A percentile compares a stretch with the other conserved stretches of the same genome.
phyloP scores from a whole-genome alignment of 2,797 vertebrate species.

The Salarias fasciatus region DNA sequence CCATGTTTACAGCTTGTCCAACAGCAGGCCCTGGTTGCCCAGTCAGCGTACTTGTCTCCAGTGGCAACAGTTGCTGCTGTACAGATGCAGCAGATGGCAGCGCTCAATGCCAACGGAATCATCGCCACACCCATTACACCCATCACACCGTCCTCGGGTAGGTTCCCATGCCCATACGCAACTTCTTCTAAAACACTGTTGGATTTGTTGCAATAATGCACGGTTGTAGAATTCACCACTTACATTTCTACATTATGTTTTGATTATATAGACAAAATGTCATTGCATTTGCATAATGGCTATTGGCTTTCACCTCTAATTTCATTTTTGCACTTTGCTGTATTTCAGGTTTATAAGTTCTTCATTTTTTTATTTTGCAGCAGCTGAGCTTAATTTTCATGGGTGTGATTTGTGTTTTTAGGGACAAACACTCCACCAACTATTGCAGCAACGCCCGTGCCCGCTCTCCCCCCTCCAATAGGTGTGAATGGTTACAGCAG shows the following conservation, averaged over 20 bases:
- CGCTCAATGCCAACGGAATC: slow-evolving; percentile 92
- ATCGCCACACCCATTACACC: slow-evolving; percentile 89
- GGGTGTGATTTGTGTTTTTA: slow-evolving; percentile 52
- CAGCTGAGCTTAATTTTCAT: background rate
- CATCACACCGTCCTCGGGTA: slow-evolving; percentile 84
- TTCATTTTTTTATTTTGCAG: too few species aligned
- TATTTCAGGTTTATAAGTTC: too few species aligned
- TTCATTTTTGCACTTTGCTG: too few species aligned
- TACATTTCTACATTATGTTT: too few species aligned
- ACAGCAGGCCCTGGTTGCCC: slow-evolving; percentile 93
- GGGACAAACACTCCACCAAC: slow-evolving; percentile 94
- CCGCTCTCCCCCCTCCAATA: slow-evolving; percentile 88
- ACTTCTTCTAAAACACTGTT: background rate
- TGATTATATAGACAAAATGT: too few species aligned
- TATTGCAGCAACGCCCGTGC: slow-evolving; percentile 89
- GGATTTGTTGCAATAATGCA: too few species aligned
- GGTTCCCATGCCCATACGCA: slow-evolving; percentile 9
- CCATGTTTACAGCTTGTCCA: slow-evolving; percentile 88
- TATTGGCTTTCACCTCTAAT: too few species aligned
- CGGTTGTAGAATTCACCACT: too few species aligned
- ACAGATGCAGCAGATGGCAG: slow-evolving; percentile 97
- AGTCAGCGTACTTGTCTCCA: slow-evolving; percentile 96
- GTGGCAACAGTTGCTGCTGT: slow-evolving; percentile 93
- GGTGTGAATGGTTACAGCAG: slow-evolving; percentile 92
- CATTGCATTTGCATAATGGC: too few species aligned